These are phyloP conservation scores for Rambutsinella grinnellia DNA, from an alignment of 2,888 invertebrate species.

Conservation along the genomic window DNA sequence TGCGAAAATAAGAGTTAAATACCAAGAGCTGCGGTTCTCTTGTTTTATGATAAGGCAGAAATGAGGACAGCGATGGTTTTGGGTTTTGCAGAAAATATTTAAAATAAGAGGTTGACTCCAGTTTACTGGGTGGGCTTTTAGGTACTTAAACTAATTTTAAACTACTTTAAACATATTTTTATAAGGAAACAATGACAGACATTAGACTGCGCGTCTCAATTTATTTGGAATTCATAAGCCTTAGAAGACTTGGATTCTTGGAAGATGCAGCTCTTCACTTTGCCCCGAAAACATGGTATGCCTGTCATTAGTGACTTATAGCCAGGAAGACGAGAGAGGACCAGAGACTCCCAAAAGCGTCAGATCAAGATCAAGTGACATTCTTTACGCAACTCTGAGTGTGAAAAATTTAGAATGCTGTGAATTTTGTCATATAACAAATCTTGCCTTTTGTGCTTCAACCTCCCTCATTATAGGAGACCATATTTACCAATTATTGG, in stretches of 20 bases:
- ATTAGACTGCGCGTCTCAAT: no score
- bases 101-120: no score
- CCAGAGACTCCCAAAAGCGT: not conserved
- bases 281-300: not conserved
- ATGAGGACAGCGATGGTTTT: not conserved
- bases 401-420: slow-evolving; percentile 58
- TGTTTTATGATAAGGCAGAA: no score
- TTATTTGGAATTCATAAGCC: no score
- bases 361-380: not conserved
- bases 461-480: not conserved
- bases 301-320: not conserved
- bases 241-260: no score
- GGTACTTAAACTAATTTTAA: no score
- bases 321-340: not conserved
- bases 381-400: slow-evolving; percentile 57
- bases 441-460: slow-evolving; percentile 7
- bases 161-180: no score
- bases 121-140: no score
- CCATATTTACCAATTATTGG: not conserved
- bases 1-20: not conserved
- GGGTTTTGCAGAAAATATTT: no score
- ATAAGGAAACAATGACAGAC: no score
- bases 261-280: no score
- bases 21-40: no score
- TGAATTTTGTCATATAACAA: slow-evolving; percentile 26